These are phyloP conservation scores for Trichopria drosophilae DNA, from an alignment of 2,888 invertebrate genomes.

Conservation along the genomic window DNA sequence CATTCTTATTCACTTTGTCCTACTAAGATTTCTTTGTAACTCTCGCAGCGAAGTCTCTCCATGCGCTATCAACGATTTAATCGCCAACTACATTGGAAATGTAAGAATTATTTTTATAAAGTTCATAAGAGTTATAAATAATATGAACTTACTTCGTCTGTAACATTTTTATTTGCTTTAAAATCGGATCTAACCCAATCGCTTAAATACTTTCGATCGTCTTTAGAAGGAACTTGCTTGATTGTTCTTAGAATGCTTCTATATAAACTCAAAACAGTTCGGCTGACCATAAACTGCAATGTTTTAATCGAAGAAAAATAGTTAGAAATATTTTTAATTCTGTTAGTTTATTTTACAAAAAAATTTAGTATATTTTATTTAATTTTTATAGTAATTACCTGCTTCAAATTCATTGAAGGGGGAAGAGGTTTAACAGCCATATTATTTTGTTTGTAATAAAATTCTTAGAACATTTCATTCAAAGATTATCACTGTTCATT, in stretches of 20 bases:
- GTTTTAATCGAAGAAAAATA: constrained; percentile 2
- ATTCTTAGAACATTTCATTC: too few relatives aligned
- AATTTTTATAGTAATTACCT: constrained; percentile 35
- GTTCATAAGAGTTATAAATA: not conserved
- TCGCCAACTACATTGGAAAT: constrained; percentile 57
- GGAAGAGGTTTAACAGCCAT: constrained; percentile 14
- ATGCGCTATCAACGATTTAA: constrained; percentile 72
- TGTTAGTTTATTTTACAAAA: not conserved
- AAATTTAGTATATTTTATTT: not conserved
- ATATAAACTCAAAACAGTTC: constrained; percentile 78
- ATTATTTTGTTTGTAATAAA: not conserved
- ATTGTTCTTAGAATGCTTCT: constrained; percentile 72
- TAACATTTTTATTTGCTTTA: constrained; percentile 69
- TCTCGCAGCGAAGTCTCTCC: constrained; percentile 72
- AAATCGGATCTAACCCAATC: constrained; percentile 79
- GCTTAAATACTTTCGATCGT: constrained; percentile 67
- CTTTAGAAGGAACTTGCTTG: constrained; percentile 67
- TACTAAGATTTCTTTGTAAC: constrained; percentile 66
- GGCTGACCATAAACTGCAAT: constrained; percentile 75
- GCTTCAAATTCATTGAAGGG: constrained; percentile 42
- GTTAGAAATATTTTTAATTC: constrained; percentile 5
- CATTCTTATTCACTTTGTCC: constrained; percentile 59
- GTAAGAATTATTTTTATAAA: constrained; percentile 5
- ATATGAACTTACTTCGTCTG: constrained; percentile 65
- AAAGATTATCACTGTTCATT: too few relatives aligned